Conservation (phyloP, 2,797 vertebrate species). For the Picus viridis region DNA sequence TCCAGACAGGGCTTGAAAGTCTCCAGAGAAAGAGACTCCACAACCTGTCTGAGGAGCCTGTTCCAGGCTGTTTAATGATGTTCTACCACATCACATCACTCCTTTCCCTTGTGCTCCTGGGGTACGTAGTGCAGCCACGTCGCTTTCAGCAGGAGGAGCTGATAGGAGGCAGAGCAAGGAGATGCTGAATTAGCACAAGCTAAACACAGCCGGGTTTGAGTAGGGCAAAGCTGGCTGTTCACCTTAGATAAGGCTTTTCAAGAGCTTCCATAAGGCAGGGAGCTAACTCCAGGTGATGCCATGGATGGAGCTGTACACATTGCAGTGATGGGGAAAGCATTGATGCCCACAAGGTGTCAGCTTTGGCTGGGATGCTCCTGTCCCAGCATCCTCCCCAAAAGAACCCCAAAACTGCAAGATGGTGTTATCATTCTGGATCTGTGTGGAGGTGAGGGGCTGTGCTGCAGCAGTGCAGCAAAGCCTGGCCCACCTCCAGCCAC, state of each 20-base stretch:
- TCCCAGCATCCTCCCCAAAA: not conserved
- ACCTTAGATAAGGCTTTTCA: not conserved
- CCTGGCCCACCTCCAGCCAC: not conserved
- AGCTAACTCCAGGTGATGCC: not conserved
- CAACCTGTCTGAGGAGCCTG: too few relatives aligned
- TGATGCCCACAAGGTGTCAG: not conserved
- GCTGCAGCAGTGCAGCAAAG: not conserved
- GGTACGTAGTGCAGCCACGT: accelerated
- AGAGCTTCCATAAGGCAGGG: not conserved
- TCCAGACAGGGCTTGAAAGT: too few relatives aligned
- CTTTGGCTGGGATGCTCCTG: not conserved
- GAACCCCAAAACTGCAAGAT: not conserved
- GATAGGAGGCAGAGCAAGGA: not conserved
- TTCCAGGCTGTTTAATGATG: too few relatives aligned
- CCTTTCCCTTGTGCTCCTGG: not conserved
- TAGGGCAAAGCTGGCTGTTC: not conserved
- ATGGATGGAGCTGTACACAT: accelerated
- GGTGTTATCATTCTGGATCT: not conserved
- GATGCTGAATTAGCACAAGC: not conserved
- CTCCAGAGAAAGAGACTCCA: too few relatives aligned
- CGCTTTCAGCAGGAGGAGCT: not conserved
- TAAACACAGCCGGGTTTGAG: not conserved
- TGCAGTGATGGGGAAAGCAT: not conserved
- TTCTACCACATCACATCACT: too few relatives aligned
- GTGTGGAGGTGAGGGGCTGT: too few relatives aligned